These are phyloP conservation scores for Sinocyclocheilus anophthalmus DNA, from an alignment of 2,113 vertebrate genomes.

Conservation along the genomic window DNA sequence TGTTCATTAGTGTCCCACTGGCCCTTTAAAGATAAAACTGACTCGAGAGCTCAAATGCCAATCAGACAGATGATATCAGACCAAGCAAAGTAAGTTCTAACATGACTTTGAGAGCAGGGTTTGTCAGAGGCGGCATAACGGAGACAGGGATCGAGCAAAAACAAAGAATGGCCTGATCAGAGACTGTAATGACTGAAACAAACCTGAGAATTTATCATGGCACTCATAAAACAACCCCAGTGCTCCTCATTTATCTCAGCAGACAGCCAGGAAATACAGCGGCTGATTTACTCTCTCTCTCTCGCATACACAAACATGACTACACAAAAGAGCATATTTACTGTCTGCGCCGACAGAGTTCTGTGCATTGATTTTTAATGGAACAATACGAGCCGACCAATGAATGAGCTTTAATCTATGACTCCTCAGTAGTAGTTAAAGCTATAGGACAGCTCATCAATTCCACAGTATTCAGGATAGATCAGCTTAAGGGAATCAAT, in stretches of 20 bases:
- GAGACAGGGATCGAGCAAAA: not conserved
- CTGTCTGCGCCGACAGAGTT: constrained; percentile 15
- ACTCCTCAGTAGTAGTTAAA: constrained; percentile 18
- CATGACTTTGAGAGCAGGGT: constrained; percentile 2
- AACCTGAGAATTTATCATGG: constrained; percentile 39
- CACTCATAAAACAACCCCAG: constrained; percentile 41
- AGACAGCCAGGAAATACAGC: constrained; percentile 44
- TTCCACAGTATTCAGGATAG: constrained; percentile 13
- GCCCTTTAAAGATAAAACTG: not conserved
- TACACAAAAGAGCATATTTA: constrained; percentile 36
- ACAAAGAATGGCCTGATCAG: not conserved
- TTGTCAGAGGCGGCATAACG: not conserved
- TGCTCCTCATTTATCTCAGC: constrained; percentile 3
- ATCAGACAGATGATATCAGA: constrained; percentile 43
- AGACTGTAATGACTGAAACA: constrained; percentile 43
- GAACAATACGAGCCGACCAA: not conserved
- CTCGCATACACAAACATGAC: not conserved
- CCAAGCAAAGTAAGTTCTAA: constrained; percentile 30
- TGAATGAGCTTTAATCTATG: constrained; percentile 23
- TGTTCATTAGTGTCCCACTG: not conserved
- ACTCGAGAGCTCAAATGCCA: constrained; percentile 6
- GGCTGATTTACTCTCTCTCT: constrained; percentile 46
- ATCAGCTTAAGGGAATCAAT: constrained; percentile 48
- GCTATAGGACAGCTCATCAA: constrained; percentile 19
- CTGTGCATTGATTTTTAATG: constrained; percentile 28